Base-by-base conservation (phyloP, 92 coral and sea anemone genomes). In the Siderastrea siderea region DNA sequence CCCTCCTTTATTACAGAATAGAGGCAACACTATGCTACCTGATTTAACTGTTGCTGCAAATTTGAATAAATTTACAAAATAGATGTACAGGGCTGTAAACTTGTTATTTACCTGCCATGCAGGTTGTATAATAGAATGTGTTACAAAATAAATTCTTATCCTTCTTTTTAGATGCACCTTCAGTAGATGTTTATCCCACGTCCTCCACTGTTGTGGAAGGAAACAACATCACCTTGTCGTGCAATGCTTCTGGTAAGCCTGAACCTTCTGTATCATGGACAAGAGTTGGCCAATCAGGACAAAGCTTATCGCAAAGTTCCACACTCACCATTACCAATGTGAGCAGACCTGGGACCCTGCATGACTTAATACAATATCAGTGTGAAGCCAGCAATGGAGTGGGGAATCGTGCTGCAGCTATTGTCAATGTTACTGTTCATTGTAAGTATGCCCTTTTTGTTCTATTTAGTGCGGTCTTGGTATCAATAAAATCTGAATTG, bases 221-320 rank as follows among this genome's bases (percentile, higher is more conserved):
- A 53, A 13, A 44, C 6, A 44, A 12, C 49, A 5, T 75, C 48
- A 38, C 49, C 2, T 38, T 75, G 45, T 38, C 49, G 8, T 79
- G 83, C 46, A 79, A 79, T 50, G 83, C 83, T 13, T 47, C 83
- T 61, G 83, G 79, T 5, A 10, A 10, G 3, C 79, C 79, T 75
- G 79, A 3, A 1, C 79, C 79, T 11, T 14, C 1, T n/a, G 7
- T 75, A 17, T 49, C 49, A 10, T 75, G 79, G 79, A 55, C 43
- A 6, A 53, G 7, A 54, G 64, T 53, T 19, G 79, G 74, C 6
- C 16, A 13, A 5, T 47, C 54, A 10, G 74, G 66, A 7, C 66
- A 70, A 45, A 1, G 46, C 17, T 53, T 70, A 1, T 47, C 54
- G 0, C 52, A 70, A 8, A 47, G 52, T 4, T 70, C 54, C 3